Percentiles rank a stretch among this genome's conserved stretches.
Conservation (phyloP, 2,113 vertebrate species). For the Xiphias gladius region DNA sequence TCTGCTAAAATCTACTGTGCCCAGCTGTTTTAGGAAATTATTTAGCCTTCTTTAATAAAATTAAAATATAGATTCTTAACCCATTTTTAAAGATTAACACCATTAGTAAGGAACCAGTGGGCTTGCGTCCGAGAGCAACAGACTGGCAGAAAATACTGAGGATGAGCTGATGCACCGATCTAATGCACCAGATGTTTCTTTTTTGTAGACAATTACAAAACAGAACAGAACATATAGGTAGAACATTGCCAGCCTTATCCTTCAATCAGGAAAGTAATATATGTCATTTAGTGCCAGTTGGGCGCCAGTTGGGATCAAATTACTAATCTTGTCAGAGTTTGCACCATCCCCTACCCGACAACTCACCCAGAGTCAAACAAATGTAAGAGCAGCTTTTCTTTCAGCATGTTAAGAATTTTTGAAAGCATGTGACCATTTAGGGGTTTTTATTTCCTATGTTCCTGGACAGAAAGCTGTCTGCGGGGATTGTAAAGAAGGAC, state of each 20-base stretch:
- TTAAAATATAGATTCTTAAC: background rate
- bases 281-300: background rate
- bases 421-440: conserved; percentile 14
- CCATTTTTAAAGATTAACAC: background rate
- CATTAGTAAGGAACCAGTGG: background rate
- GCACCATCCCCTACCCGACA: background rate
- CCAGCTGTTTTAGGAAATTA: background rate
- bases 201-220: background rate
- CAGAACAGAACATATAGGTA: too few relatives aligned
- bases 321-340: background rate
- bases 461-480: conserved; percentile 29
- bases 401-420: conserved; percentile 25
- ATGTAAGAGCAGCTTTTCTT: conserved; percentile 19
- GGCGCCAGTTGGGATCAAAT: background rate
- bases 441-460: conserved; percentile 6
- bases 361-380: background rate
- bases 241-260: background rate
- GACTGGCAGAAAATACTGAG: background rate
- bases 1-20: too few relatives aligned
- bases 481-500: conserved; percentile 15
- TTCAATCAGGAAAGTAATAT: background rate
- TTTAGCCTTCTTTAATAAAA: background rate
- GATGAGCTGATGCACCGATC: background rate
- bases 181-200: background rate
- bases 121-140: too few relatives aligned